A percentile compares a stretch with the other conserved stretches of the same genome.
phyloP scores from a whole-genome alignment of 2,113 vertebrate genomes.

The Nymphicus hollandicus region DNA sequence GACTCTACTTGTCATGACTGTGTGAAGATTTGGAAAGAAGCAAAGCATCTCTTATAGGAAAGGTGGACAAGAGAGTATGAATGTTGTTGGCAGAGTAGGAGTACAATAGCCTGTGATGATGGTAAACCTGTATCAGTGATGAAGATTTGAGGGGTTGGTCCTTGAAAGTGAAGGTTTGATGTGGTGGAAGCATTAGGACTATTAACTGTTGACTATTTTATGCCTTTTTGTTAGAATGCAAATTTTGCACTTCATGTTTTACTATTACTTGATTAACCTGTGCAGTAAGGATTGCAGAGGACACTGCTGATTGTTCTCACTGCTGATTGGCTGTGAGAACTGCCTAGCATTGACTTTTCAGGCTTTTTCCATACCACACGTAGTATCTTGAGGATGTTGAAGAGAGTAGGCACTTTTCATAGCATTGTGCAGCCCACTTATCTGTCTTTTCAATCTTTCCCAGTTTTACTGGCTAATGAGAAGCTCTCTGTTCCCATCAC shows the following conservation, averaged over 20 bases:
- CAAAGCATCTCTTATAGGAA: neutral
- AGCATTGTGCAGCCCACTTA: slow-evolving; percentile 34
- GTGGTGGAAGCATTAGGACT: neutral
- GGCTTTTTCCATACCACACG: neutral
- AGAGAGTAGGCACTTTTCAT: neutral
- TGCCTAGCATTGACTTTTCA: neutral
- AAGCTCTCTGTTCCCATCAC: slow-evolving; percentile 94
- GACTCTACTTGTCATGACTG: neutral
- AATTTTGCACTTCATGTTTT: neutral
- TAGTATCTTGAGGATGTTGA: neutral
- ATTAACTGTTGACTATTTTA: neutral
- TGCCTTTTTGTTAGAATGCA: neutral
- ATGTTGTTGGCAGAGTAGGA: neutral
- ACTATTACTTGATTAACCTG: neutral
- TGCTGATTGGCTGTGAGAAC: neutral
- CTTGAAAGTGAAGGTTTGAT: neutral
- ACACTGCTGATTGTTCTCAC: neutral
- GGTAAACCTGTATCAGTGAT: neutral
- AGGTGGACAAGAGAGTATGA: neutral
- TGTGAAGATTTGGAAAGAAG: neutral
- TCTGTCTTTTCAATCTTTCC: slow-evolving; percentile 26
- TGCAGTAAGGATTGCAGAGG: neutral
- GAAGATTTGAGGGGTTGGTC: neutral
- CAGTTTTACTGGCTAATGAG: slow-evolving; percentile 90
- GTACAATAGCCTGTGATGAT: neutral